Base-by-base conservation (phyloP, 2,888 invertebrate species). In the Protodeltote pygarga region DNA sequence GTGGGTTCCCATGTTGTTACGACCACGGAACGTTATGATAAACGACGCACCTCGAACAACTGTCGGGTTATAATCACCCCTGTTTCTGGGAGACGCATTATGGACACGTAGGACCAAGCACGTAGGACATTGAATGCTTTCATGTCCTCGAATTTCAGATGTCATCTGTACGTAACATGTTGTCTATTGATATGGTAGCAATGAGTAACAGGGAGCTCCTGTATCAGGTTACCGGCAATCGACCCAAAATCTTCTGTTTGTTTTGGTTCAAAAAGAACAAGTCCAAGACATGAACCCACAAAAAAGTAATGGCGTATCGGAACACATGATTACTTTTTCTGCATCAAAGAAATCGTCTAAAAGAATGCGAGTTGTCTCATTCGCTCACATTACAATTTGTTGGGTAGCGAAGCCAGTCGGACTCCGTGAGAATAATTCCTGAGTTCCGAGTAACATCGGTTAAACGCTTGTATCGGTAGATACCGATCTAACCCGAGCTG, bases 381-480 rank as follows among this genome's bases (percentile, higher is more conserved):
- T 75, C 68, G 77, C 57, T 79, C 81, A 75, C 80, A 83, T 86
- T 82, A 89, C 83, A 86, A 85, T 87, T 87, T 81, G 88, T 89
- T 87, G 79, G 79, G 83, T 77, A 82, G 81, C 78, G 61, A 63
- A 73, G 69, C 49, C 58, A 53, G 68, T 65, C 67, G 70, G 75
- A 69, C 49, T 73, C 85, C 90, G 89, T 90, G 91, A 89, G 90
- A 92, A 89, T 86, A 76, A 83, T 85, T 79, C 84, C 81, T 73
- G 75, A 71, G 79, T 85, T 89, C 87, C 85, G 83, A 85, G 87
- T 88, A 89, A 91, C 91, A 89, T 88, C 88, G 88, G 89, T 90
- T 90, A 90, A 90, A 89, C 85, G 90, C 83, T 88, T 90, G 91
- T 89, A 90, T 89, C 86, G 80, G 68, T 62, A 81, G 90, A 91